phyloP scores from a whole-genome alignment of 2,888 invertebrate species.

The Dryobotodes eremita region DNA sequence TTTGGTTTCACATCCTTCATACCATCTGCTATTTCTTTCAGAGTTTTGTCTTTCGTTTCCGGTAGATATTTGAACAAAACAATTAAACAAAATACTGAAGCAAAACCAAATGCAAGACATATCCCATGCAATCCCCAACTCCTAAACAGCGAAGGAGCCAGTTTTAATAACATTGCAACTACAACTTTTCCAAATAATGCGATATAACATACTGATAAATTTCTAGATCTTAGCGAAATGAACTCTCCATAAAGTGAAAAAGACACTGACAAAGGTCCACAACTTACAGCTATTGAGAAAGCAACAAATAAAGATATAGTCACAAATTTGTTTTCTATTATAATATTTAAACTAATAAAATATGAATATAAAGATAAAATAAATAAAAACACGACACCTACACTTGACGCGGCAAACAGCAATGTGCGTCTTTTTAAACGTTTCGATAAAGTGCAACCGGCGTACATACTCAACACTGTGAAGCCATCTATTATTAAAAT shows the following conservation, averaged over 20 bases:
- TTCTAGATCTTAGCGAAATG: constrained; percentile 69
- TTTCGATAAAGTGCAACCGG: constrained; percentile 65
- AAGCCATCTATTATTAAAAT: constrained; percentile 78
- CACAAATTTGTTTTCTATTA: constrained; percentile 66
- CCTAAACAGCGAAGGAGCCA: constrained; percentile 69
- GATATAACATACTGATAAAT: constrained; percentile 61
- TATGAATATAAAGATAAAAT: constrained; percentile 69
- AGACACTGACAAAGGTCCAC: constrained; percentile 71
- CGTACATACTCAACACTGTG: constrained; percentile 73
- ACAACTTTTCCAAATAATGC: constrained; percentile 38
- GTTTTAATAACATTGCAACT: constrained; percentile 60
- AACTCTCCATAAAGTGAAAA: constrained; percentile 69
- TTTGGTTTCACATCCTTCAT: constrained; percentile 43
- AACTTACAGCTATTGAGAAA: constrained; percentile 71
- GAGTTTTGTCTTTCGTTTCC: constrained; percentile 77
- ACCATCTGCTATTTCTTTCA: constrained; percentile 71
- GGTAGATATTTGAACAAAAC: constrained; percentile 73
- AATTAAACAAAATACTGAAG: constrained; percentile 47
- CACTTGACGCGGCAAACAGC: constrained; percentile 63
- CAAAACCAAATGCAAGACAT: constrained; percentile 69
- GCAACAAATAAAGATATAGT: constrained; percentile 63
- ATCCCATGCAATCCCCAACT: constrained; percentile 67
- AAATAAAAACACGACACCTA: constrained; percentile 66
- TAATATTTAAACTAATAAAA: constrained; percentile 58
- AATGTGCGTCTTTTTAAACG: constrained; percentile 67